Conservation (phyloP, 2,797 vertebrate species). For the Pitangus sulphuratus region DNA sequence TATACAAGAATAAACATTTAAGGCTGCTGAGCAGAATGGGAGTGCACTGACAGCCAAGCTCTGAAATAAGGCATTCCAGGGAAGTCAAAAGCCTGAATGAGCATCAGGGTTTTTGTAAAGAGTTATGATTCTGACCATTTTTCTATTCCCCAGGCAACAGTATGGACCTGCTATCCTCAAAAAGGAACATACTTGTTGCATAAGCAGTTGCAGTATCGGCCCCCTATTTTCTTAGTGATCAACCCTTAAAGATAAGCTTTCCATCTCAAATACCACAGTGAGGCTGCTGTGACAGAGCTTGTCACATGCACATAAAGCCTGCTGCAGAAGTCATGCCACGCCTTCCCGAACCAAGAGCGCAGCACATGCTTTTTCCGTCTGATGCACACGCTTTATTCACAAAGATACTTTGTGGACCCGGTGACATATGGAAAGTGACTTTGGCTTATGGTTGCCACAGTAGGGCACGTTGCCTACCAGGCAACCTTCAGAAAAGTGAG, state of each 20-base stretch:
- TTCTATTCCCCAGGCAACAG: background rate
- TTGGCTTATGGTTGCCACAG: background rate
- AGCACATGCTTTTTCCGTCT: background rate
- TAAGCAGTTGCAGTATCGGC: background rate
- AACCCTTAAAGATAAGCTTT: background rate
- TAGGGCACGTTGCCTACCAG: background rate
- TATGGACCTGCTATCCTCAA: background rate
- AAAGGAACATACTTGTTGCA: background rate
- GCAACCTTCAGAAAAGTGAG: background rate
- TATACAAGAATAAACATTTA: background rate
- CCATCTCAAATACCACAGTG: background rate
- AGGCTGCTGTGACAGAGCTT: background rate
- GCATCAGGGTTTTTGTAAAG: background rate
- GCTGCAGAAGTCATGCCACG: background rate
- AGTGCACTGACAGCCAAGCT: background rate
- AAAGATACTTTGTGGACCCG: background rate
- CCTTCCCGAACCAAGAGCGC: background rate
- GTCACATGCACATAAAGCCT: background rate
- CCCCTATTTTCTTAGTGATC: background rate
- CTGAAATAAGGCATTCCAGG: background rate
- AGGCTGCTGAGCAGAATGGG: background rate
- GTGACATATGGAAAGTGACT: background rate
- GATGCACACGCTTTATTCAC: background rate
- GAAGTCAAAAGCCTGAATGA: background rate
- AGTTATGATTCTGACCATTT: background rate